Conservation (phyloP, 1,140 invertebrate genomes). For the Bradynema listronoti region DNA sequence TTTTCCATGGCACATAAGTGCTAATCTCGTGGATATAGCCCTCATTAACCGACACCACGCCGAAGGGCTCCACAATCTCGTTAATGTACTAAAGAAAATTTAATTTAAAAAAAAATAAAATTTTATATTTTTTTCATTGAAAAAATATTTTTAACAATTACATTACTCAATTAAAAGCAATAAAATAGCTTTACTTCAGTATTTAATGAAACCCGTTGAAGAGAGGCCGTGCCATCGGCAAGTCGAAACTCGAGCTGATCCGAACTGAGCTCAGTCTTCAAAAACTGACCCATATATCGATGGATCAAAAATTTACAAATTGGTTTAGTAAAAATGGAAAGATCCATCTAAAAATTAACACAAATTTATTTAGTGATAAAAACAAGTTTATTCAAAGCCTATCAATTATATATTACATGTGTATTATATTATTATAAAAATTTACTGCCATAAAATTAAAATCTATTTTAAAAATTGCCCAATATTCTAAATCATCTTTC, state of each 20-base stretch:
- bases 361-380: too few relatives aligned
- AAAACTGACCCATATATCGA: slow-evolving; percentile 45
- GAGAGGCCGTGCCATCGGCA: slow-evolving; percentile 29
- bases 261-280: slow-evolving; percentile 31
- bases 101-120: slow-evolving; percentile 17
- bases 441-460: too few relatives aligned
- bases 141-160: too few relatives aligned
- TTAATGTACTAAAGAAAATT: slow-evolving; percentile 33
- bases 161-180: too few relatives aligned
- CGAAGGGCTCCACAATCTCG: slow-evolving; percentile 22
- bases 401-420: too few relatives aligned
- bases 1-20: slow-evolving; percentile 32
- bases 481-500: too few relatives aligned
- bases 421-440: too few relatives aligned
- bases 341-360: slow-evolving; percentile 34
- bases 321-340: slow-evolving; percentile 39
- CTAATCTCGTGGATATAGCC: slow-evolving; percentile 33
- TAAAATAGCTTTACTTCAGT: slow-evolving; percentile 24
- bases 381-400: too few relatives aligned
- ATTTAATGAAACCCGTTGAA: slow-evolving; percentile 36
- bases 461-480: too few relatives aligned
- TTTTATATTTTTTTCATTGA: too few relatives aligned
- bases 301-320: slow-evolving; percentile 43
- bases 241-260: slow-evolving; percentile 36
- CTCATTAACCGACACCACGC: slow-evolving; percentile 23